Conservation (phyloP, 2,888 invertebrate species). For the Girardia tigrina region DNA sequence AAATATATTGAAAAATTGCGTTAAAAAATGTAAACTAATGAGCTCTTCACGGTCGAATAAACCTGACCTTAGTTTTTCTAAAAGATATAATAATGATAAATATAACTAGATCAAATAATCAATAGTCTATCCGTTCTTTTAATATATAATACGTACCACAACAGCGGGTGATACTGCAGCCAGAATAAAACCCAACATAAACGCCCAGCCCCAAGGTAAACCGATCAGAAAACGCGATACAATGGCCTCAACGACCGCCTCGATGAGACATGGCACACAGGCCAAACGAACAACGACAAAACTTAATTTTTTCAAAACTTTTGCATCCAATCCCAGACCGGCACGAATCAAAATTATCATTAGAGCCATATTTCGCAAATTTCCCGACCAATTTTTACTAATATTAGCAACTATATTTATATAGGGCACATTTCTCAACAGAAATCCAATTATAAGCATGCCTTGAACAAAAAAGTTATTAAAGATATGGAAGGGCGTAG, state of each 20-base stretch:
- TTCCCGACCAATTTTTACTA: slow-evolving; percentile 43
- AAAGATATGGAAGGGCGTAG: no score
- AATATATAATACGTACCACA: no score
- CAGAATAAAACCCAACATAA: slow-evolving; percentile 58
- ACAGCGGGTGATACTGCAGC: slow-evolving; percentile 92
- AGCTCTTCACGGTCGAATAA: no score
- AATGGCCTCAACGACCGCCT: slow-evolving; percentile 61
- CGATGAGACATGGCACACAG: slow-evolving; percentile 70
- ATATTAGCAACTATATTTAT: slow-evolving; percentile 44
- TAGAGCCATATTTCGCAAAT: slow-evolving; percentile 67
- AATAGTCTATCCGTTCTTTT: no score
- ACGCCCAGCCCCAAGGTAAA: slow-evolving; percentile 70
- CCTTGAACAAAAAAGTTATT: no score
- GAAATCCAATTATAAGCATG: not conserved
- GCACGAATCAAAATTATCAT: slow-evolving; percentile 80
- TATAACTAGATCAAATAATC: no score
- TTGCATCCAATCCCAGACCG: slow-evolving; percentile 77
- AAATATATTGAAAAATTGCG: no score
- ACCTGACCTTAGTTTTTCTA: no score
- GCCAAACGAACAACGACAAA: slow-evolving; percentile 61
- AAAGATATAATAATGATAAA: no score
- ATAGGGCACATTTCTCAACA: slow-evolving; percentile 45
- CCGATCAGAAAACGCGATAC: slow-evolving; percentile 62
- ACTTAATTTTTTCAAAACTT: slow-evolving; percentile 67
- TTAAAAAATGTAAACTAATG: no score